Base-by-base conservation (phyloP, 2,113 vertebrate genomes). In the Mus pahari region DNA sequence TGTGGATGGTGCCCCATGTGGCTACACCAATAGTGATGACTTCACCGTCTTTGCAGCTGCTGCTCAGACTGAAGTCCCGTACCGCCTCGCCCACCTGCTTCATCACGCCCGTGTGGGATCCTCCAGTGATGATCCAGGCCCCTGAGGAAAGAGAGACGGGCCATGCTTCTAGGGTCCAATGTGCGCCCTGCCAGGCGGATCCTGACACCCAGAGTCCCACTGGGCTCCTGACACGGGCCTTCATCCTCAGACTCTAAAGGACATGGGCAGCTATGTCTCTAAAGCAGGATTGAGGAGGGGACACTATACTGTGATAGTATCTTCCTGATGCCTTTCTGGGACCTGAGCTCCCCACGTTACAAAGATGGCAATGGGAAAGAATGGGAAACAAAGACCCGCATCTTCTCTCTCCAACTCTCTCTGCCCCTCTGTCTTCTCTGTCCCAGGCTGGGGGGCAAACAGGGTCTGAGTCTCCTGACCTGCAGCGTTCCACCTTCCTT, bases 121-220 rank as follows among this genome's bases (percentile, higher is more conserved):
- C 99, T 0, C 99, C 99, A 0, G 99, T 99, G 97, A 99, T 99
- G 95, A 99, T 99, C 99, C 99, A 99, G 2, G 99, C 99, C 36
- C 99, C 99, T 99, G 98, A 0, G 19, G 33, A 77, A 50, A 28
- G 66, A 97, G 24, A 97, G 48, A 12, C 26, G 7, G 71, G 33
- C 13, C 19, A 89, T 93, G 62, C 13, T 39, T 13, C 3, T 0
- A 5, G 22, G 86, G 17, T 66, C 86, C 7, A 28, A 22, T 0
- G 24, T 4, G 8, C 6, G 0, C 70, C 64, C n/a, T 4, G 13
- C 17, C 39, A 2, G 0, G 0, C 19, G 3, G 3, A 11, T 13
- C 2, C 53, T 3, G 22, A 42, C 0, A 6, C 64, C 81, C 0
- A 6, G 71, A 48, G 0, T 77, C 73, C 1, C 7, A n/a, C 13